Base-by-base conservation (phyloP, 1,140 invertebrate species). In the Eueides isabella region DNA sequence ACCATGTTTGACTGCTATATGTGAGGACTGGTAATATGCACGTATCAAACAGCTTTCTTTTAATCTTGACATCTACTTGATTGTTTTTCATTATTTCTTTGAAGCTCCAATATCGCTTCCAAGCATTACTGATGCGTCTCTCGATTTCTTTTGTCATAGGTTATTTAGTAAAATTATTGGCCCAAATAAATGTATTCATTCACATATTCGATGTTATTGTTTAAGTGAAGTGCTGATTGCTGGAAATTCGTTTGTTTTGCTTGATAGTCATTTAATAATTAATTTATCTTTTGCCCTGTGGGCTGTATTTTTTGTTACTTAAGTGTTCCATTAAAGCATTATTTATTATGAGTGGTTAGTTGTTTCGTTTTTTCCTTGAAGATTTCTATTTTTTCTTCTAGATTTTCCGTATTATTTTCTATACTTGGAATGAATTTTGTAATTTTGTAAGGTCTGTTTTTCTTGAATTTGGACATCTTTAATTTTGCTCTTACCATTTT, bases 401-500 rank as follows among this genome's bases (percentile, higher is more conserved):
- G 14, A 1, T 12, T n/a, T n/a, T n/a, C n/a, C n/a, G n/a, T n/a
- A n/a, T n/a, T n/a, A n/a, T n/a, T n/a, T n/a, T n/a, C n/a, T n/a
- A n/a, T n/a, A n/a, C n/a, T 16, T 30, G 67, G 3, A 41, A 5
- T 67, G 33, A 26, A 16, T 55, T 16, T 55, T 71, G 48, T 63
- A 1, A 72, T 16, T 71, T 73, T 73, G 26, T 71, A 75, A 19
- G 48, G 68, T 55, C 74, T 14, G 19, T 9, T 73, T 62, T 4
- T 3, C 19, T 67, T 61, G n/a, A n/a, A 23, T 5, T 14, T 23
- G 7, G 48, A 29, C 44, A 5, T 62, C 38, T 72, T 65, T 16
- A 73, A 5, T 23, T 28, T 5, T 67, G 61, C 61, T 63, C 61
- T 63, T 9, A 63, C 14, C 26, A 63, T 26, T 63, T 28, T 19